Base-by-base conservation (phyloP, 2,888 invertebrate species). In the Barypeithes pellucidus region DNA sequence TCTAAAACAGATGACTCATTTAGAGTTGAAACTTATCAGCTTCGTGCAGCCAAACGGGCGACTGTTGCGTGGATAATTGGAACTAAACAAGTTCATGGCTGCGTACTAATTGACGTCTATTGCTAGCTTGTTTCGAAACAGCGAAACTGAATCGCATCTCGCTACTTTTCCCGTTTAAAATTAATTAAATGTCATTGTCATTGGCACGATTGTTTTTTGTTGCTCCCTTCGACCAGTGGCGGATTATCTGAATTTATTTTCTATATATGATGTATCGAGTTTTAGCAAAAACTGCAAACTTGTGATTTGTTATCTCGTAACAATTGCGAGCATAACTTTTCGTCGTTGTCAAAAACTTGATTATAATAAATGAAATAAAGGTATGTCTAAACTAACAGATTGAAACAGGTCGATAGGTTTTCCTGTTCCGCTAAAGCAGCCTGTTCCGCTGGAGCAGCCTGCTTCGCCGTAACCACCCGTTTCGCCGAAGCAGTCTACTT, bases 61-160 rank as follows among this genome's bases (percentile, higher is more conserved):
- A 83, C 83, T 84, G 85, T 83, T 84, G 85, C 85, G 85, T 85
- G 43, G 43, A 84, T 85, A 85, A 85, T 85, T 85, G 84, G 82
- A 83, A 85, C 85, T 84, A 85, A 85, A 85, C 85, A 85, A 85
- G 85, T 85, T 83, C 85, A 85, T 80, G 82, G 84, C 85, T 84
- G 85, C 85, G 85, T 84, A 84, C 84, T 85, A 85, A 85, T 85
- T 85, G 85, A 84, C 83, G 85, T 83, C 85, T 85, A 85, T 85
- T 84, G 85, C 85, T 82, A 84, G 83, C 84, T 84, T 85, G 85
- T 85, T 85, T 85, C 85, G 83, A 83, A 84, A 85, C 67, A 76
- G 72, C 72, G 68, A 72, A 72, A 69, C 67, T 71, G 72, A 67
- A 65, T 54, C 52, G 33, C 63, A 62, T 50, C 43, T 43, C 59